Evolutionary conservation across 2,888 invertebrate genomes (phyloP).

Genomic region (Agrotis exclamationis): DNA sequence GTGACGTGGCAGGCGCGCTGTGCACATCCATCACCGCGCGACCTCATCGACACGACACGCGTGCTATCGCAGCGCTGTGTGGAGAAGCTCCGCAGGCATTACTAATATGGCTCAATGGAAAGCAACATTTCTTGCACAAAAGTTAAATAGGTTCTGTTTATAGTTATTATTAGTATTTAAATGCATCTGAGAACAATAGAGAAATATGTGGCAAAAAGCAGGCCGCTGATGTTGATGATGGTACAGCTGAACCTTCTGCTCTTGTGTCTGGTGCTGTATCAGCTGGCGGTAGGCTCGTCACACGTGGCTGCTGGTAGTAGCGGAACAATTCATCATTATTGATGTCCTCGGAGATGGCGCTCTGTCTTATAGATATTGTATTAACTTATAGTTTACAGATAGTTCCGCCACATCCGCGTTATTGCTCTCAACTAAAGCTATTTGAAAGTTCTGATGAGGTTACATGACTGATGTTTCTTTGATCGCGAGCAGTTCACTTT

Average conservation of each 20-base stretch:
- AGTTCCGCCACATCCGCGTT: constrained; percentile 29
- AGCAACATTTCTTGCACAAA: too few relatives aligned
- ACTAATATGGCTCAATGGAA: not conserved
- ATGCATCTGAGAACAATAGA: too few relatives aligned
- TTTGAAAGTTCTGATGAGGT: constrained; percentile 47
- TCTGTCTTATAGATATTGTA: constrained; percentile 29
- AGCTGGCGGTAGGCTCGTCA: constrained; percentile 12
- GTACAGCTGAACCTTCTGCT: constrained; percentile 17
- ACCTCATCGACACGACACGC: constrained; percentile 18
- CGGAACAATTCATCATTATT: constrained; percentile 40
- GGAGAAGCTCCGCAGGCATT: constrained; percentile 7
- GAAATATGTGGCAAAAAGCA: not conserved
- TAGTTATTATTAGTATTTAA: not conserved
- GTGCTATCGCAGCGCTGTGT: too few relatives aligned
- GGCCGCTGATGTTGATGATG: not conserved
- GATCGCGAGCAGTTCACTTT: constrained; percentile 31
- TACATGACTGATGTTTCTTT: constrained; percentile 38
- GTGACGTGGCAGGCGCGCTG: not conserved
- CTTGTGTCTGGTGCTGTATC: not conserved
- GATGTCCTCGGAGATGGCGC: constrained; percentile 30
- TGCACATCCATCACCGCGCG: constrained; percentile 33
- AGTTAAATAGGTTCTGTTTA: not conserved
- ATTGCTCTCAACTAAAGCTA: constrained; percentile 52
- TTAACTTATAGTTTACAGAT: constrained; percentile 22
- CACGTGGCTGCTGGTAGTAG: not conserved